These are phyloP conservation scores for Eupithecia pulchellata DNA, from an alignment of 2,888 invertebrate genomes.

Conservation along the genomic window DNA sequence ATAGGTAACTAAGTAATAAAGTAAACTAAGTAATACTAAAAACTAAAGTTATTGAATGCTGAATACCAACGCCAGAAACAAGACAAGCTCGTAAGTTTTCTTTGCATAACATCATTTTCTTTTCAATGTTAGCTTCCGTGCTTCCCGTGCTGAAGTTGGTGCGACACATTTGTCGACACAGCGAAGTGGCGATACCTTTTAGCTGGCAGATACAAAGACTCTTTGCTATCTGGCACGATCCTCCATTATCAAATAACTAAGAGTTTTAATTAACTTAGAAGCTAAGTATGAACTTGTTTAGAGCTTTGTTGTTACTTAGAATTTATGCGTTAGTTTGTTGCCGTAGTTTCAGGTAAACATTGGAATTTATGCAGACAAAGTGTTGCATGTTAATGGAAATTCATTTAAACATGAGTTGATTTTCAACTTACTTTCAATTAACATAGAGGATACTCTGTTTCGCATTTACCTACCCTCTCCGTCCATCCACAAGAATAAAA, in stretches of 20 bases:
- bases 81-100: not conserved
- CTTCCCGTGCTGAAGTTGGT: not conserved
- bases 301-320: not conserved
- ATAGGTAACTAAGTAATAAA: too few relatives aligned
- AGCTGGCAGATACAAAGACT: conserved; percentile 48
- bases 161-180: conserved; percentile 54
- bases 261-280: conserved; percentile 14
- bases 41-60: too few relatives aligned
- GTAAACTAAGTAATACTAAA: too few relatives aligned
- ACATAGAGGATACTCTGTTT: not conserved
- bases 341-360: not conserved
- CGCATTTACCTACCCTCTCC: not conserved
- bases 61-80: not conserved
- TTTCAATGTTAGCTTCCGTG: not conserved
- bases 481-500: not conserved
- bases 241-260: conserved; percentile 15
- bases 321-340: conserved; percentile 7
- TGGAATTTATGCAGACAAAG: conserved; percentile 1
- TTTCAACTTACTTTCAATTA: not conserved
- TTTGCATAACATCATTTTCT: not conserved
- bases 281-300: not conserved
- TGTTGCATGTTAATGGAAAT: not conserved
- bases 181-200: conserved; percentile 62
- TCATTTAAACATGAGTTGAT: not conserved
- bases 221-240: conserved; percentile 30